These are phyloP conservation scores for Dasysyrphus albostriatus DNA, from an alignment of 2,888 invertebrate species.

Conservation along the genomic window DNA sequence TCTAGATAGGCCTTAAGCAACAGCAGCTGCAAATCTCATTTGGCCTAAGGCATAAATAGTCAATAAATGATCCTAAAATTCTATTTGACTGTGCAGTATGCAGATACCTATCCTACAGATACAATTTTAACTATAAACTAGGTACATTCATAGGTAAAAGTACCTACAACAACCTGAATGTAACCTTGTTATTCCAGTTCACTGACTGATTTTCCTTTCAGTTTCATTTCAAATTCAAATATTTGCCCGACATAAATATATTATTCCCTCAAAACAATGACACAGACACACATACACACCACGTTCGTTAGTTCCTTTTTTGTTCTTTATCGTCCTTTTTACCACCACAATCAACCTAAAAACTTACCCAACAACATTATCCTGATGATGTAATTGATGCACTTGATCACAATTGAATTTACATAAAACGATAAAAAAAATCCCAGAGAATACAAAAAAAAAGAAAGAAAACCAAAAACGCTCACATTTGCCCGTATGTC, in stretches of 20 bases:
- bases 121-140: not conserved
- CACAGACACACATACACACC: not conserved
- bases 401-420: constrained; percentile 76
- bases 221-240: constrained; percentile 56
- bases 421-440: constrained; percentile 73
- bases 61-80: too few species aligned
- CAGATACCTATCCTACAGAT: not conserved
- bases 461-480: constrained; percentile 37
- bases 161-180: not conserved
- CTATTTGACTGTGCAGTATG: too few species aligned
- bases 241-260: constrained; percentile 56
- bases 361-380: constrained; percentile 71
- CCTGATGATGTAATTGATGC: constrained; percentile 75
- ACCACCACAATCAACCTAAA: constrained; percentile 45
- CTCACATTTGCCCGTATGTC: constrained; percentile 71
- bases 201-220: constrained; percentile 41
- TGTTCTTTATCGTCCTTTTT: constrained; percentile 2
- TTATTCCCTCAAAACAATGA: constrained; percentile 44
- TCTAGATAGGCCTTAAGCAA: too few species aligned
- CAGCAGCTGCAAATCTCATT: too few species aligned
- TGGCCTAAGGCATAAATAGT: too few species aligned
- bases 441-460: constrained; percentile 13
- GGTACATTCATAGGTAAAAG: too few species aligned
- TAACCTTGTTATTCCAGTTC: constrained; percentile 52
- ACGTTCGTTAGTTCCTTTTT: not conserved